Evolutionary conservation across 1,140 invertebrate species (phyloP).

Genomic region (Brachionus manjavacas): DNA sequence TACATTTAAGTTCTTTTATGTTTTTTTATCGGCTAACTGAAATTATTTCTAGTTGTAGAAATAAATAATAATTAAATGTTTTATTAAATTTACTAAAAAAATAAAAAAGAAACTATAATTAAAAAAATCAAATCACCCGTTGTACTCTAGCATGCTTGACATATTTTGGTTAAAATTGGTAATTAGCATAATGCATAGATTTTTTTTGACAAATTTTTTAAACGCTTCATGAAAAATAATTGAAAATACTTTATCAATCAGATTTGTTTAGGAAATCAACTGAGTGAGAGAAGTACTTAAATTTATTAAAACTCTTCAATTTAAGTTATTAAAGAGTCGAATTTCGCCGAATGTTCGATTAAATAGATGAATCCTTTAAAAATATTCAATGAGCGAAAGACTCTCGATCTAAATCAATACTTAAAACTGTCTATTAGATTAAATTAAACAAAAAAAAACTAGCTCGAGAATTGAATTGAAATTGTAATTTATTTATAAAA

Average conservation of each 20-base stretch:
- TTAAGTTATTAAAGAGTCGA: background rate
- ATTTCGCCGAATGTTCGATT: background rate
- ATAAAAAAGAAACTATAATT: background rate
- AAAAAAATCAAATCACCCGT: background rate
- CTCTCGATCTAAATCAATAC: conserved; percentile 1
- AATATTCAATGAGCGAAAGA: background rate
- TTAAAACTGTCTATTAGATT: conserved; percentile 6
- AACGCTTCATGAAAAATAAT: background rate
- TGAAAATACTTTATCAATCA: background rate
- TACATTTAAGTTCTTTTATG: too few species aligned
- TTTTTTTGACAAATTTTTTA: background rate
- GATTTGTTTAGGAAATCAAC: background rate
- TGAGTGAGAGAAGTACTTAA: background rate
- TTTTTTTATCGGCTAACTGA: too few species aligned
- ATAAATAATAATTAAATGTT: too few species aligned
- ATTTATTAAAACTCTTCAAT: background rate
- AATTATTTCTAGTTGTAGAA: too few species aligned
- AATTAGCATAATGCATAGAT: background rate
- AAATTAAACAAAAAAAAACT: background rate
- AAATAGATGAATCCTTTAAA: background rate
- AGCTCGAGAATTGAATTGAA: background rate
- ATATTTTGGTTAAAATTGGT: background rate
- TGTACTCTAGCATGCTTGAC: background rate
- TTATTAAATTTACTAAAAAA: background rate
- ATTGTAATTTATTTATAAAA: background rate